A percentile compares a stretch with the other conserved stretches of the same genome.
phyloP scores from a whole-genome alignment of 2,113 vertebrate species.

The Dipodomys stephensi region DNA sequence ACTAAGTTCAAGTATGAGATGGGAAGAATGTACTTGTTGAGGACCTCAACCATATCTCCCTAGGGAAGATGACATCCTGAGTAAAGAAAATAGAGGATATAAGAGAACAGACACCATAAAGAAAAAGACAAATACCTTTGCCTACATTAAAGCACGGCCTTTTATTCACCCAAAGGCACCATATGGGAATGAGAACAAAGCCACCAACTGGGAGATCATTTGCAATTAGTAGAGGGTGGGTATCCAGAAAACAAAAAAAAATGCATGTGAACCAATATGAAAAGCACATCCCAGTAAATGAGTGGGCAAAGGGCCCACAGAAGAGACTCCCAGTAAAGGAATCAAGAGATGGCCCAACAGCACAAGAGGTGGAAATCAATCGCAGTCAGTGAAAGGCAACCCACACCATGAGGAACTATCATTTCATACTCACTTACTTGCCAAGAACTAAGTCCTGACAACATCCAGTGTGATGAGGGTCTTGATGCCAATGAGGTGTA shows the following conservation, averaged over 20 bases:
- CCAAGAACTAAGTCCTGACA: not conserved
- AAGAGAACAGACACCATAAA: not conserved
- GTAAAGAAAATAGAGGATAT: not conserved
- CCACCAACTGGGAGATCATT: not conserved
- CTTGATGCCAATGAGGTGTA: not conserved
- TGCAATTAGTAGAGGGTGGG: not conserved
- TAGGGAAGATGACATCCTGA: not conserved
- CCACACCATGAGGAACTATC: not conserved
- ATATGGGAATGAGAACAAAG: not conserved
- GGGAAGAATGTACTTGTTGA: not conserved
- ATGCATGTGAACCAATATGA: not conserved
- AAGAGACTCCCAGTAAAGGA: not conserved
- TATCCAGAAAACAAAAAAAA: not conserved
- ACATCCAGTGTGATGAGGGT: not conserved
- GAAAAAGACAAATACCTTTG: not conserved
- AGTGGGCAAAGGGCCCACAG: not conserved
- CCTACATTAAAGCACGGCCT: slow-evolving; percentile 15
- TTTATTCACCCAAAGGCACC: not conserved
- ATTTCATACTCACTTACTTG: not conserved
- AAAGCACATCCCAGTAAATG: not conserved
- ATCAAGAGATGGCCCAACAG: not conserved
- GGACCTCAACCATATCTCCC: not conserved
- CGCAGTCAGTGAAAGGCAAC: not conserved
- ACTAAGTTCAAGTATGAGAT: not conserved
- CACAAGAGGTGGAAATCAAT: not conserved